Evolutionary conservation across 2,113 vertebrate genomes (phyloP), one percentile per base, ranked within the genome.

Genomic region (Sterna hirundo): DNA sequence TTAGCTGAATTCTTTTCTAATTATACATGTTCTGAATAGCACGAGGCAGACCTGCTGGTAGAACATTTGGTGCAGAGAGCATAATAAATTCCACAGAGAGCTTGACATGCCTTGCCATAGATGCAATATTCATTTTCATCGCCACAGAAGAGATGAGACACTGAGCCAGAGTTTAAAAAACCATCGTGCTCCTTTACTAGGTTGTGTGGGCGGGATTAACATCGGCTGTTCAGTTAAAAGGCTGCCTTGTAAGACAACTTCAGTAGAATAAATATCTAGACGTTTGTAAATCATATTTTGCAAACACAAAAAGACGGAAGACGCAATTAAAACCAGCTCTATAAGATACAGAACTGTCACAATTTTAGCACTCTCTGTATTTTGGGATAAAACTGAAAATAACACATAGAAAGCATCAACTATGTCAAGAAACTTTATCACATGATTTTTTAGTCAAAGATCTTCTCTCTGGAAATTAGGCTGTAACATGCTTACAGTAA

Each of bases 71-170:
- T 97, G 97, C 79, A 40, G 20, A 66, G 61, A 86, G 49, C 34
- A 75, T 83, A 91, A 97, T 96, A 97, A 97, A 97, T 97, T 97
- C 97, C 92, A 93, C 40, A 26, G 94, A 94, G 86, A 79, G 55
- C 91, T 91, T 92, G 86, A 88, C 26, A 11, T 87, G 95, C 89
- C 88, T 94, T 80, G 94, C 94, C 77, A 91, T 93, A 95, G 96
- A 94, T 89, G 85, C 89, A 94, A 93, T 97, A 96, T 91, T 90
- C 52, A 90, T 94, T 98, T 97, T 93, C 89, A 92, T 77, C 32
- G 18, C 82, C 61, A 62, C 58, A 83, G 81, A 95, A 80, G 66
- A 97, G 86, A 94, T 72, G 95, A 92, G 89, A 95, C 18, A 15
- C 49, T 84, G 49, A 85, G 80, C 86, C 86, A 97, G 86, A 89